A percentile compares a stretch with the other conserved stretches of the same genome.
These are phyloP conservation scores for Protonemura montana DNA, from an alignment of 2,888 invertebrate species.

Conservation along the genomic window DNA sequence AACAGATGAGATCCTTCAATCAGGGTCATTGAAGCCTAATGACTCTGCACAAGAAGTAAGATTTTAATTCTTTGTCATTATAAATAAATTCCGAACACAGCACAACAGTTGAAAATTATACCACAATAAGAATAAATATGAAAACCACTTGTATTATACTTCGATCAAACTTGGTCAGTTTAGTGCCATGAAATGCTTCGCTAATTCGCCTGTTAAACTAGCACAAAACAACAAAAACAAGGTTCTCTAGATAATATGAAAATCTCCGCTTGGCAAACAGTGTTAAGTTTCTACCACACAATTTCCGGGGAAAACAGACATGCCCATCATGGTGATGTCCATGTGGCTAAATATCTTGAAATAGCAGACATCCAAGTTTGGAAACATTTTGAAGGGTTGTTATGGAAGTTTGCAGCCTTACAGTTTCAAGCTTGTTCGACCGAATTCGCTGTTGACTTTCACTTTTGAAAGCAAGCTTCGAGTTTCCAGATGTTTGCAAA, in stretches of 20 bases:
- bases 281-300: background rate
- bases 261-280: background rate
- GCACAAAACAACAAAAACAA: background rate
- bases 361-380: background rate
- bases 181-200: background rate
- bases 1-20: too few relatives aligned
- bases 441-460: background rate
- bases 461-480: background rate
- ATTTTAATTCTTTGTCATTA: too few relatives aligned
- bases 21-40: too few relatives aligned
- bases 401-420: background rate
- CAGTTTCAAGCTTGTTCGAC: background rate
- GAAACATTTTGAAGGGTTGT: slow-evolving; percentile 3
- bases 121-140: too few relatives aligned
- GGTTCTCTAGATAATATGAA: background rate
- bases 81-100: too few relatives aligned
- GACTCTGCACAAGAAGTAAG: too few relatives aligned
- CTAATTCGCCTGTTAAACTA: background rate
- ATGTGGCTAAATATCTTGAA: background rate
- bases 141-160: background rate
- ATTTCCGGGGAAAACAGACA: background rate
- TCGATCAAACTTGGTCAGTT: background rate
- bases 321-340: background rate
- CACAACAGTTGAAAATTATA: too few relatives aligned
- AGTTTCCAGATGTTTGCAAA: background rate